Conservation (phyloP, 2,888 invertebrate species). For the Drosophila atripex region DNA sequence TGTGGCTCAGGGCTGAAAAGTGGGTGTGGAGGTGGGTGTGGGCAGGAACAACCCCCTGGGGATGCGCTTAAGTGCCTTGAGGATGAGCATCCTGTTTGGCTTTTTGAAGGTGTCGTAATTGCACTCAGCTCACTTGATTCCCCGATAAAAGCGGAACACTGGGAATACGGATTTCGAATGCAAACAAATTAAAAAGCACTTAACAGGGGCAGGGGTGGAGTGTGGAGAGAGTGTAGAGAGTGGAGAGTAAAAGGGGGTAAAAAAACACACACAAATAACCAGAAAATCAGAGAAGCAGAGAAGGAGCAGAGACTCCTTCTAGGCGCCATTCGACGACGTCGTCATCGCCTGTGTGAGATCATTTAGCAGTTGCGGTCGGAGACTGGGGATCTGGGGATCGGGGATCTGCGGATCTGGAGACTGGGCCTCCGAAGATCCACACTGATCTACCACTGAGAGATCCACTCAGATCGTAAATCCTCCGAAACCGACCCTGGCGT, state of each 20-base stretch:
- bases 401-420: not conserved
- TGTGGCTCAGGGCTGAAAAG: not conserved
- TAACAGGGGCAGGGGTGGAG: conserved; percentile 57
- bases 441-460: too few species aligned
- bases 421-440: too few species aligned
- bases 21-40: not conserved
- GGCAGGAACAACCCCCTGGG: conserved; percentile 54
- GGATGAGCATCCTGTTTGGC: conserved; percentile 45
- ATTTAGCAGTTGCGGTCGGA: conserved; percentile 26
- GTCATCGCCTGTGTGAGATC: conserved; percentile 38
- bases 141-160: conserved; percentile 63
- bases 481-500: conserved; percentile 67
- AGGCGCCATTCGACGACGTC: conserved; percentile 49
- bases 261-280: not conserved
- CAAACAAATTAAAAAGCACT: conserved; percentile 80
- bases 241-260: not conserved
- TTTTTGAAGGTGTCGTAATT: conserved; percentile 81
- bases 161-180: conserved; percentile 46
- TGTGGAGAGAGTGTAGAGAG: too few species aligned
- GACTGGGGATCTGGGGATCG: not conserved
- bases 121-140: conserved; percentile 71
- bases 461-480: conserved; percentile 59
- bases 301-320: conserved; percentile 24
- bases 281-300: not conserved
- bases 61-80: conserved; percentile 67